A percentile compares a stretch with the other conserved stretches of the same genome.
phyloP scores from a whole-genome alignment of 1,140 invertebrate genomes.

The Leptopilina boulardi region DNA sequence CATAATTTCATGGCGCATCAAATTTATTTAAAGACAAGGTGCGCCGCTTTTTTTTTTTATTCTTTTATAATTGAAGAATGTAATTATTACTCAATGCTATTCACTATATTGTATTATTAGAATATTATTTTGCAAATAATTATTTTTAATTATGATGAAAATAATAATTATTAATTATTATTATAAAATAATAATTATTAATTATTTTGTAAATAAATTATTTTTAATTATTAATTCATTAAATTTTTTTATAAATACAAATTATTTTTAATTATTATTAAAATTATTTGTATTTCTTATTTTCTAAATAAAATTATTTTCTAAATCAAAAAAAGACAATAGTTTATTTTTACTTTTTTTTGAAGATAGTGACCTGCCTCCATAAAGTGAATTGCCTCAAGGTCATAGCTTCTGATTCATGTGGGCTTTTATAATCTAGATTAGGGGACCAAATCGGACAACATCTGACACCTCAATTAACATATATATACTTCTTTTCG shows the following conservation, averaged over 20 bases:
- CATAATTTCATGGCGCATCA: slow-evolving; percentile 9
- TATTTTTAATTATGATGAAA: too few relatives aligned
- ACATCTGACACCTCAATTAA: neutral
- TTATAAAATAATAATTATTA: too few relatives aligned
- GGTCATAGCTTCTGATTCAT: neutral
- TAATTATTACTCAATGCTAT: neutral
- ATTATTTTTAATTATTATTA: too few relatives aligned
- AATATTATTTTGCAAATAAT: too few relatives aligned
- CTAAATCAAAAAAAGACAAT: too few relatives aligned
- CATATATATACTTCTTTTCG: neutral
- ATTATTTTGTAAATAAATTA: too few relatives aligned
- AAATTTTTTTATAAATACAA: too few relatives aligned
- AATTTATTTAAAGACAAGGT: neutral
- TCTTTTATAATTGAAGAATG: neutral
- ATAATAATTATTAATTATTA: too few relatives aligned
- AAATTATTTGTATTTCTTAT: too few relatives aligned
- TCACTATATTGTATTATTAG: neutral
- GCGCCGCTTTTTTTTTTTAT: neutral
- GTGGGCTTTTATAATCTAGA: slow-evolving; percentile 16
- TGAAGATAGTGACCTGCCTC: slow-evolving; percentile 7
- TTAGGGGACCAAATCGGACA: neutral
- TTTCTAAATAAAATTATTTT: too few relatives aligned
- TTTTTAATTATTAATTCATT: too few relatives aligned
- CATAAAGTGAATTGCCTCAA: neutral
- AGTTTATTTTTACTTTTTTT: neutral